Evolutionary conservation across 2,797 vertebrate genomes (phyloP), one percentile per base, ranked within the genome.

Genomic region (Pelochelys cantorii): DNA sequence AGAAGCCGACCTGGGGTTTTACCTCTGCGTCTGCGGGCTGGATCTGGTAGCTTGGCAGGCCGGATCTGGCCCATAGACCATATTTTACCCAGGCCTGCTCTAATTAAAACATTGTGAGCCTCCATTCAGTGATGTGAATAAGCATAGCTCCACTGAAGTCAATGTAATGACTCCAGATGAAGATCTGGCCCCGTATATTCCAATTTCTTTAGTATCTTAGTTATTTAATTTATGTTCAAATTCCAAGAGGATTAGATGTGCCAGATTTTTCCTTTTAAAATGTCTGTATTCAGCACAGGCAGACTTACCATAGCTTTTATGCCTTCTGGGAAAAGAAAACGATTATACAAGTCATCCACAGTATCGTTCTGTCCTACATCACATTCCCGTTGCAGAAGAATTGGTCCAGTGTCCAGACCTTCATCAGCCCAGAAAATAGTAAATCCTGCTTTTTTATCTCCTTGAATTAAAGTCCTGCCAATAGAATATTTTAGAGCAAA

Each of bases 351-450:
- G 0, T 98, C 94, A 95, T 99, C 99, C 97, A 99, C 99, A 0
- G 99, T 99, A 91, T 99, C 99, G 0, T 98, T 99, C 86, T 98
- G 98, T 53, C 99, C 98, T 3, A 99, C 98, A 0, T 97, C 95
- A 93, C 99, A 99, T 68, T 99, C 98, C 81, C 95, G 98, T 97
- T 99, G 99, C 94, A 99, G 98, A 93, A 99, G 98, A 93, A 99
- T 98, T 1, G 99, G 99, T 57, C 99, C 99, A 0, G 99, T 99
- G 96, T 99, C 99, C 97, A 99, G 98, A 20, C 99, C 99, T n/a
- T 99, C 98, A 79, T 99, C 99, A 17, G 99, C 99, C 99, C 99
- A 99, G 98, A 99, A 99, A 95, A 99, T 95, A 3, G 99, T 98
- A 97, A 99, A 99, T 9, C 99, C 99, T 22, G 99, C 99, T 95